Evolutionary conservation across 2,113 vertebrate species (phyloP).

Genomic region (Reinhardtius hippoglossoides): DNA sequence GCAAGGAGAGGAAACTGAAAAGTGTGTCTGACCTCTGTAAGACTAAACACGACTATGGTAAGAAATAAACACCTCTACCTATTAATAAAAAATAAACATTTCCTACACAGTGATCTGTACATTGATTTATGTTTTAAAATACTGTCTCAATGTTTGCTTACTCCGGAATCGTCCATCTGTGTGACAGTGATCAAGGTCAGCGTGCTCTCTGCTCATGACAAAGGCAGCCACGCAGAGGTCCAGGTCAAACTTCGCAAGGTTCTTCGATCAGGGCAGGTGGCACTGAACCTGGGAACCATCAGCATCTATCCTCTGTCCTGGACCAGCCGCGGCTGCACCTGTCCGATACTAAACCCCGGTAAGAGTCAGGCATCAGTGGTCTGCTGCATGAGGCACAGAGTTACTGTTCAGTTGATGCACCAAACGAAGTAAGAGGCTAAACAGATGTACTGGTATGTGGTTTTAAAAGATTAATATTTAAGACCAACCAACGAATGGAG

Average conservation of each 20-base stretch:
- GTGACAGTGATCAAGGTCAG: conserved; percentile 88
- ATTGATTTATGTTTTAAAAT: neutral
- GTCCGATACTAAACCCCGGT: conserved; percentile 92
- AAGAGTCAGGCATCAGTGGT: neutral
- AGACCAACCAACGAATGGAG: too few relatives aligned
- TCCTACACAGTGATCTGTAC: neutral
- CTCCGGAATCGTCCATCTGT: neutral
- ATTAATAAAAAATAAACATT: neutral
- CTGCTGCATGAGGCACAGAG: neutral
- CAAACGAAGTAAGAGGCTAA: neutral
- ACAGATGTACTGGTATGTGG: neutral
- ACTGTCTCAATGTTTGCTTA: neutral
- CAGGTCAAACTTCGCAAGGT: conserved; percentile 89
- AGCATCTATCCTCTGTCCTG: conserved; percentile 90
- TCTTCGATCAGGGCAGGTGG: conserved; percentile 82
- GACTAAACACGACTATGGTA: conserved; percentile 89
- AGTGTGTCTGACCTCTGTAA: conserved; percentile 86
- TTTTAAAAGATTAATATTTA: neutral
- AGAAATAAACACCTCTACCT: conserved; percentile 21
- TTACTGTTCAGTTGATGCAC: neutral
- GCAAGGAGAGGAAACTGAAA: conserved; percentile 88
- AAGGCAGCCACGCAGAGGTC: conserved; percentile 91
- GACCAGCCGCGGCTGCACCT: conserved; percentile 91
- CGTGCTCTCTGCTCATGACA: conserved; percentile 91
- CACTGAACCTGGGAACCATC: conserved; percentile 81